phyloP scores from a whole-genome alignment of 2,797 vertebrate species.

The Calcarius lapponicus region DNA sequence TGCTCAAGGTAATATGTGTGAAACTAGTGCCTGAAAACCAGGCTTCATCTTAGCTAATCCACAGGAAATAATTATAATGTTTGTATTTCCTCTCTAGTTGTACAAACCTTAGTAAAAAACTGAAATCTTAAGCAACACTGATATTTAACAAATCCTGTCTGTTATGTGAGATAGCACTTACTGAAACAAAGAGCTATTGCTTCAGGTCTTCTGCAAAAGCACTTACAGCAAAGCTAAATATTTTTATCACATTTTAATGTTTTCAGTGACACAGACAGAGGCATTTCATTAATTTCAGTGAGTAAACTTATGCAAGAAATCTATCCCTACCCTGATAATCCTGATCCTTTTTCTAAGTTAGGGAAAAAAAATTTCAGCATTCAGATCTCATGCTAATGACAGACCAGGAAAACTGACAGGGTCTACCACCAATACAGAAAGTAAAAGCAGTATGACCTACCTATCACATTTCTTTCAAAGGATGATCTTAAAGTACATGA shows the following conservation, averaged over 20 bases:
- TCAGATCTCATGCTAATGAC: background rate
- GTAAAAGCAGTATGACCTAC: background rate
- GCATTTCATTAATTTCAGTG: background rate
- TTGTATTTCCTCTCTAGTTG: background rate
- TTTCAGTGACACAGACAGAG: background rate
- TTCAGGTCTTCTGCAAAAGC: background rate
- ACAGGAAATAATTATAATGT: background rate
- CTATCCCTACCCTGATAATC: background rate
- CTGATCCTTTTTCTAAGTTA: background rate
- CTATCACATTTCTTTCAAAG: background rate
- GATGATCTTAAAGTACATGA: background rate
- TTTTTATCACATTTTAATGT: background rate
- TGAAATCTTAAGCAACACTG: background rate
- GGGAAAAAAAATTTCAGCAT: background rate
- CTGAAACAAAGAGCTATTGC: background rate
- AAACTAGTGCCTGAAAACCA: background rate
- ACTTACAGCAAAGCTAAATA: background rate
- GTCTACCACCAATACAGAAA: background rate
- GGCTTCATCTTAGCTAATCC: background rate
- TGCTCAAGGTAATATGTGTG: background rate
- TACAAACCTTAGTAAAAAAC: background rate
- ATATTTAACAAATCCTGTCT: background rate
- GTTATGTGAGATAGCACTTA: background rate
- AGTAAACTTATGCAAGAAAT: background rate
- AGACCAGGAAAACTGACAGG: background rate